Base-by-base conservation (phyloP, 1,140 invertebrate species). In the Bombus consobrinus region DNA sequence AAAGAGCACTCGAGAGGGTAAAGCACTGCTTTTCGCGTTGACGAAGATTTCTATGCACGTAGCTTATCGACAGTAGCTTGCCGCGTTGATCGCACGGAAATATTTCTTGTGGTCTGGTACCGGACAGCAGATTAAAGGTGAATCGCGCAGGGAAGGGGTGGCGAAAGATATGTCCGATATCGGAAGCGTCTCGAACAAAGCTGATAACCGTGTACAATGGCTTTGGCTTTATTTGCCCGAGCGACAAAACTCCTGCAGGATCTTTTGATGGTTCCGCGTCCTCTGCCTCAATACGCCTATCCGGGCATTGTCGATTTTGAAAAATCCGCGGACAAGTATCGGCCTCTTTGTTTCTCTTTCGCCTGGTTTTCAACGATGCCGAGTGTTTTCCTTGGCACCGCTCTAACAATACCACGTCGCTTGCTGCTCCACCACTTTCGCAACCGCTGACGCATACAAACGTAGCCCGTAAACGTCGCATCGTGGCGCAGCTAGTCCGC, bases 321-420 rank as follows among this genome's bases (percentile, higher is more conserved):
- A 85, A 81, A 73, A 32, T 68, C 43, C 37, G 5, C 47, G 5
- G 47, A 22, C 47, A 53, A 22, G 47, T 1, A 53, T 22, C 47
- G 47, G 6, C 43, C 25, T 34, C 57, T 85, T 53, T 81, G 77
- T 85, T 68, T 73, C 69, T 32, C 83, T 84, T 71, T 85, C 83
- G 78, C 57, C 78, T 74, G 41, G 39, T 85, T 81, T 81, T 62
- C 57, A 80, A 62, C 68, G 47, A 34, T 32, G 41, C 59, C 37
- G 69, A n/a, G 77, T 62, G 83, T 85, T 81, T 73, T 81, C 79
- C 39, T 13, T 41, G 41, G 34, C 76, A 32, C 57, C 32, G 68
- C 18, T 39, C 41, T 34, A 74, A 85, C 83, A 85, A 85, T 85
- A 57, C 47, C 32, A 22, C 57, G 68, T 53, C 34, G 83, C 25